Base-by-base conservation (phyloP, 2,797 vertebrate species). In the Macroramphosus scolopax region DNA sequence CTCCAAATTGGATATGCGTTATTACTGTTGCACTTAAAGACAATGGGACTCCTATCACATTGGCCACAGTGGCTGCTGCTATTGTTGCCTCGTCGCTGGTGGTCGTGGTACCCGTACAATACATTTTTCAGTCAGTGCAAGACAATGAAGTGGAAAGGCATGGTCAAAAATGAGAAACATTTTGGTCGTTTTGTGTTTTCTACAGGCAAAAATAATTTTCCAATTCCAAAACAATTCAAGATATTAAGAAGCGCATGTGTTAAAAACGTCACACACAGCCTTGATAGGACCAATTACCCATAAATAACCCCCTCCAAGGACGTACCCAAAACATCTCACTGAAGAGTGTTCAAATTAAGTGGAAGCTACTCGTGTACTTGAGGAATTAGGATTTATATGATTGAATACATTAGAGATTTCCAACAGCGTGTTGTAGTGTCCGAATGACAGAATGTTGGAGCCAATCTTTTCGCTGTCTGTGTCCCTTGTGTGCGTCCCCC, bases 1-100 rank as follows among this genome's bases (percentile, higher is more conserved):
- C 67, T 77, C 67, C 50, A 65, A 61, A 71, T 69, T 82, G 72
- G 68, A 77, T 68, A 61, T 77, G 66, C 68, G 68, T 64, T 81
- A 72, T 79, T 80, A 72, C 72, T 51, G 49, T 51, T 54, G 39
- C 73, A 57, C 71, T 68, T 60, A 73, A 73, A 80, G 53, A 68
- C 73, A 77, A 60, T 47, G 47, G 56, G 62, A 76, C 67, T 65
- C 57, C 55, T 56, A 55, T 68, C 54, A 53, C 61, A 62, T 68
- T 69, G 63, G 51, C 66, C 40, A 49, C 44, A 48, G 48, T 39
- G 42, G 57, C 46, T 59, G 54, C 49, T 42, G 42, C 53, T 51
- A 31, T 54, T 68, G 52, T 54, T 58, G 29, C 28, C 20, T 47
- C 34, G 55, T 17, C 56, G 54, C 52, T 54, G 33, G 45, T 31